Evolutionary conservation across 2,113 vertebrate species (phyloP).

Genomic region (Misgurnus mizolepis): DNA sequence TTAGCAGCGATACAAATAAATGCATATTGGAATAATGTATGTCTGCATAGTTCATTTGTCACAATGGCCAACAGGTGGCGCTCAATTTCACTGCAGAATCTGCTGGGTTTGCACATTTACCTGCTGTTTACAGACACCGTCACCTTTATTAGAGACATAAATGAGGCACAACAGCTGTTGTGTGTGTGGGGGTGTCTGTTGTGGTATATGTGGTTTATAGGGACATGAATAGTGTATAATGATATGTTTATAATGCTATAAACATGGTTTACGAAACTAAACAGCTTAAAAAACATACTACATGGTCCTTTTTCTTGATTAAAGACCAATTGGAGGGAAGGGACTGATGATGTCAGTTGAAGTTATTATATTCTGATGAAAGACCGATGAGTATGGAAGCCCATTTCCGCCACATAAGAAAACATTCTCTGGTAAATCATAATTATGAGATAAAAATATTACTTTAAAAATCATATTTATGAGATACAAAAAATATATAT

Average conservation of each 20-base stretch:
- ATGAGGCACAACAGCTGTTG: background rate
- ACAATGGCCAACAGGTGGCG: slow-evolving; percentile 50
- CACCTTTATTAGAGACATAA: background rate
- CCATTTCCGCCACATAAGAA: too few relatives aligned
- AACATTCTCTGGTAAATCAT: too few relatives aligned
- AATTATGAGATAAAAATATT: too few relatives aligned
- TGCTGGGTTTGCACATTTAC: background rate
- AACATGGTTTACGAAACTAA: too few relatives aligned
- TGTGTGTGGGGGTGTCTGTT: slow-evolving; percentile 32
- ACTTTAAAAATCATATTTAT: too few relatives aligned
- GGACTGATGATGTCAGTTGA: background rate
- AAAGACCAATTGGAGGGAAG: background rate
- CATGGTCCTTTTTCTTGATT: too few relatives aligned
- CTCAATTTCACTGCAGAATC: background rate
- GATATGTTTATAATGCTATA: too few relatives aligned
- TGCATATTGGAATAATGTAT: background rate
- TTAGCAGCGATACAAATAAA: too few relatives aligned
- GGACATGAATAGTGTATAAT: too few relatives aligned
- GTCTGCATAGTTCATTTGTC: background rate
- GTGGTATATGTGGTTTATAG: slow-evolving; percentile 6
- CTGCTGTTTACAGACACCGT: background rate
- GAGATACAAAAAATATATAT: too few relatives aligned
- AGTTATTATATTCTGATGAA: background rate
- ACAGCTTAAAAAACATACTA: too few relatives aligned
- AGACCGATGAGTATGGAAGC: background rate